A percentile compares a stretch with the other conserved stretches of the same genome.
phyloP scores from a whole-genome alignment of 2,888 invertebrate genomes.

The Platycheirus albimanus region DNA sequence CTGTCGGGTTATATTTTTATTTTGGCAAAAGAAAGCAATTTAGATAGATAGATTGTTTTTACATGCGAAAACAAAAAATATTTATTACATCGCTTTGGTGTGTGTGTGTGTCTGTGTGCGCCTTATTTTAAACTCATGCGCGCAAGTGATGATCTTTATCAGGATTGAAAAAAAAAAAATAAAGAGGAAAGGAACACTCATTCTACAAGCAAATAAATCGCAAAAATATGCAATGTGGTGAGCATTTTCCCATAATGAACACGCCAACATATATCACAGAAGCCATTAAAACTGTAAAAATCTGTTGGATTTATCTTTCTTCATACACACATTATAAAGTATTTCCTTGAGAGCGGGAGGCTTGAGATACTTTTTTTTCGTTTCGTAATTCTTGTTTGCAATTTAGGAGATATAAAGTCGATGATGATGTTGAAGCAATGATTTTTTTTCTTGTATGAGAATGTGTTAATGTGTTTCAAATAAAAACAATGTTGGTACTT shows the following conservation, averaged over 20 bases:
- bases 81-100: conserved; percentile 54
- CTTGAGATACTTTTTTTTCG: conserved; percentile 29
- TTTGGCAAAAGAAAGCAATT: conserved; percentile 74
- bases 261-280: conserved; percentile 74
- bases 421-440: conserved; percentile 58
- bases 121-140: conserved; percentile 28
- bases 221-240: conserved; percentile 45
- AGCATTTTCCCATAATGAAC: conserved; percentile 73
- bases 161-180: conserved; percentile 46
- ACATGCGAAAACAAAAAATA: conserved; percentile 37
- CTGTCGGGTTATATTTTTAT: conserved; percentile 15
- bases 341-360: conserved; percentile 42
- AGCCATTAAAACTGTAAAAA: conserved; percentile 74
- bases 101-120: conserved; percentile 30
- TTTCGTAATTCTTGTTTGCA: neutral
- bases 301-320: conserved; percentile 67
- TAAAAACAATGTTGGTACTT: neutral
- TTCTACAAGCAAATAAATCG: conserved; percentile 62
- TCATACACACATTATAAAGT: conserved; percentile 8
- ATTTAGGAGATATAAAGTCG: conserved; percentile 34
- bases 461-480: conserved; percentile 11
- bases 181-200: conserved; percentile 20
- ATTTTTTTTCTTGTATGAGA: too few species aligned
- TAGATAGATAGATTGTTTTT: conserved; percentile 74
- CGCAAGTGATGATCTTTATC: conserved; percentile 70